A percentile compares a stretch with the other conserved stretches of the same genome.
phyloP scores from a whole-genome alignment of 2,888 invertebrate genomes.

The Julus scandinavius region DNA sequence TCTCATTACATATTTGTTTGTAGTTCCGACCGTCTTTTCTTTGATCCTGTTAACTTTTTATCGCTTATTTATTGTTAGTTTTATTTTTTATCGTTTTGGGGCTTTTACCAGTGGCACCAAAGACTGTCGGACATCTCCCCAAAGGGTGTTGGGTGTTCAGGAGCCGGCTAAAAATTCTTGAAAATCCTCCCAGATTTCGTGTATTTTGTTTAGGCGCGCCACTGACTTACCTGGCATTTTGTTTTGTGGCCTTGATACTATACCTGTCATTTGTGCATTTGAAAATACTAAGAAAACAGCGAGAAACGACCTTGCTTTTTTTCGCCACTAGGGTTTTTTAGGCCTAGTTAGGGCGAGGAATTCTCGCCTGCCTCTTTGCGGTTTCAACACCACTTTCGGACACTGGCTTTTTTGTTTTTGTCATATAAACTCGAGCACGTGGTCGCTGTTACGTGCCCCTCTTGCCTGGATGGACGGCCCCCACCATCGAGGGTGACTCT shows the following conservation, averaged over 20 bases:
- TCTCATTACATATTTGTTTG: too few relatives aligned
- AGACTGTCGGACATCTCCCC: background rate
- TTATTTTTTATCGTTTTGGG: too few relatives aligned
- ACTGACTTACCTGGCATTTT: slow-evolving; percentile 19
- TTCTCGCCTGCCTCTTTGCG: background rate
- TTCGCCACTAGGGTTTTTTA: slow-evolving; percentile 21
- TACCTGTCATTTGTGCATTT: slow-evolving; percentile 7
- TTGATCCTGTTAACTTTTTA: too few relatives aligned
- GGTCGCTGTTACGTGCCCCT: background rate
- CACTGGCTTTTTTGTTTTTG: background rate
- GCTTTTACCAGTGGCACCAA: too few relatives aligned
- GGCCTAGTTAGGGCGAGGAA: background rate
- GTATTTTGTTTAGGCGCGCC: slow-evolving; percentile 21
- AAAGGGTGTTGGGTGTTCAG: background rate
- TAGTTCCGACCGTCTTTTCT: too few relatives aligned
- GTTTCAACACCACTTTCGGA: background rate
- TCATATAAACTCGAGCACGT: background rate
- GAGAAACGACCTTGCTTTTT: slow-evolving; percentile 29
- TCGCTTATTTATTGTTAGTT: too few relatives aligned
- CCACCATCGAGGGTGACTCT: background rate
- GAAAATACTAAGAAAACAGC: slow-evolving; percentile 10
- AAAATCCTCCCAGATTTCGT: background rate
- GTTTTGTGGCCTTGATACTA: background rate
- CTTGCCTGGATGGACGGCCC: background rate
- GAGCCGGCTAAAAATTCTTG: background rate